These are phyloP conservation scores for Hoplostethus mediterraneus DNA, from an alignment of 2,797 vertebrate genomes.

Conservation along the genomic window DNA sequence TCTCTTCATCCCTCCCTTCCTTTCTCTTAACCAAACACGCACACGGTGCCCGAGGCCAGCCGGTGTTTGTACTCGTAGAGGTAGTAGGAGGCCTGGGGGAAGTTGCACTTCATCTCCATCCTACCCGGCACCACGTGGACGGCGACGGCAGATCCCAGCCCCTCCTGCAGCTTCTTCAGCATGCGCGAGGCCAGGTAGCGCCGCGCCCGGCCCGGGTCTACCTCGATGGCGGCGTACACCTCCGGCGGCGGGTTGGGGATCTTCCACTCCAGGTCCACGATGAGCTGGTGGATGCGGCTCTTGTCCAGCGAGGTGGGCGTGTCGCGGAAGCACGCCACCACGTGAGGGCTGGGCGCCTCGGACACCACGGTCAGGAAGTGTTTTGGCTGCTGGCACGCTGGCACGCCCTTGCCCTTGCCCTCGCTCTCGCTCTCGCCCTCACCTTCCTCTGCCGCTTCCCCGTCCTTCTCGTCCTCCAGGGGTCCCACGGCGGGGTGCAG, in stretches of 20 bases:
- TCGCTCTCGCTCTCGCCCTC: no score
- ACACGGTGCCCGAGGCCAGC: slow-evolving; percentile 82
- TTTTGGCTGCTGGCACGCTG: slow-evolving; percentile 9
- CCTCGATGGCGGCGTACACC: slow-evolving; percentile 82
- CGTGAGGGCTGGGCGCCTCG: slow-evolving; percentile 68
- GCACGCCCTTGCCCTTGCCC: background rate
- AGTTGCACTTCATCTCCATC: slow-evolving; percentile 83
- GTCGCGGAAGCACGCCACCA: slow-evolving; percentile 79
- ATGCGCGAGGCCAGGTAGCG: slow-evolving; percentile 81
- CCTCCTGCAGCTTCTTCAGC: slow-evolving; percentile 81
- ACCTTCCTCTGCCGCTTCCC: background rate
- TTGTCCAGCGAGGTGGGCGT: slow-evolving; percentile 79
- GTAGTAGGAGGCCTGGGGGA: slow-evolving; percentile 79
- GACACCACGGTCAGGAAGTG: slow-evolving; percentile 72
- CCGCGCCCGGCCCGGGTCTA: slow-evolving; percentile 74
- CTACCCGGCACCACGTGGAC: slow-evolving; percentile 82
- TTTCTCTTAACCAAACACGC: slow-evolving; percentile 75
- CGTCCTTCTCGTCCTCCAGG: slow-evolving; percentile 39
- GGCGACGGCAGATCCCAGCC: slow-evolving; percentile 72
- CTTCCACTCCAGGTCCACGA: slow-evolving; percentile 85
- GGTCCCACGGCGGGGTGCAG: slow-evolving; percentile 65
- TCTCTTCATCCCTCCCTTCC: background rate
- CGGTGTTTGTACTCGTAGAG: slow-evolving; percentile 85
- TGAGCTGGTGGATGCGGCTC: slow-evolving; percentile 81
- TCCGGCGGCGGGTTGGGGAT: slow-evolving; percentile 84